Percentiles rank a stretch among this genome's conserved stretches.
Evolutionary conservation across 1,140 invertebrate species (phyloP).

Genomic region (Nasonia vitripennis): DNA sequence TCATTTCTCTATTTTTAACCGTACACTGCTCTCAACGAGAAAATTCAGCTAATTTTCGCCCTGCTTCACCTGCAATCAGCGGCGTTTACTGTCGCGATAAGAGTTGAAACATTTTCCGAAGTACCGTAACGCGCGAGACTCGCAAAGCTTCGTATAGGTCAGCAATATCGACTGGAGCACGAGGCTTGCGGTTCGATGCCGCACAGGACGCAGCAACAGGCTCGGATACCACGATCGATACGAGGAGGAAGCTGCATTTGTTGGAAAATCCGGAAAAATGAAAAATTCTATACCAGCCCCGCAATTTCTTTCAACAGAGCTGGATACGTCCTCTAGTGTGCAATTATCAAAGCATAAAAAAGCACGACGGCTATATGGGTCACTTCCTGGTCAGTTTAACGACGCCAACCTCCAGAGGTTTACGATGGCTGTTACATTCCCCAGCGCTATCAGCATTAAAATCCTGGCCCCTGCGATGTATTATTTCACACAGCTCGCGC

Average conservation of each 20-base stretch:
- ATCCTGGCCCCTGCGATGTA: background rate
- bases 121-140: background rate
- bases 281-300: too few species aligned
- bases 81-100: too few species aligned
- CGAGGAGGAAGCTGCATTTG: too few species aligned
- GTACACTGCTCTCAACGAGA: too few species aligned
- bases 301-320: too few species aligned
- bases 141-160: background rate
- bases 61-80: too few species aligned
- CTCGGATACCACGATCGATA: background rate
- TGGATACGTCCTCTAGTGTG: background rate
- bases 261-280: too few species aligned
- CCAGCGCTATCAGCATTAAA: conserved; percentile 19
- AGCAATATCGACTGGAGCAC: background rate
- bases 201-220: background rate
- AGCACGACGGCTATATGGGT: background rate
- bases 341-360: background rate
- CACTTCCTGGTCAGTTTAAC: conserved; percentile 35
- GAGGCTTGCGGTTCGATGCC: too few species aligned
- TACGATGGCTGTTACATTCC: conserved; percentile 26
- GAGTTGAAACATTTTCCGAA: background rate
- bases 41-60: too few species aligned
- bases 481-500: conserved; percentile 1
- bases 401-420: conserved; percentile 21
- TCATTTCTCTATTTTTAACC: background rate